Conservation (phyloP, 2,888 invertebrate genomes). For the Patella ulyssiponensis region DNA sequence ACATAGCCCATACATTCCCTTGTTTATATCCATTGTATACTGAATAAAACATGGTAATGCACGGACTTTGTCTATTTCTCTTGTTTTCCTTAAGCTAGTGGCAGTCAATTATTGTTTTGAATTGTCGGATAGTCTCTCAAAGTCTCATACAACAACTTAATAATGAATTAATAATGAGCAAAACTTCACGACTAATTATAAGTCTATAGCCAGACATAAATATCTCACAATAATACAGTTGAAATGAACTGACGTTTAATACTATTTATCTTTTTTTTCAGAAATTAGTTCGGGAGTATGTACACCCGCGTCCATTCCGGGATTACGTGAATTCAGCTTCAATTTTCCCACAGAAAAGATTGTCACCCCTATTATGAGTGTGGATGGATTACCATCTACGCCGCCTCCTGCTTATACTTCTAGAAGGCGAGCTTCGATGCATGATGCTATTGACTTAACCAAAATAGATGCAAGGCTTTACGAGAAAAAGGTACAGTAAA, state of each 20-base stretch:
- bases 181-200: too few species aligned
- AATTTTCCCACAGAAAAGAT: slow-evolving; percentile 52
- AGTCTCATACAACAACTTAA: too few species aligned
- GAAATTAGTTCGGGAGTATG: slow-evolving; percentile 51
- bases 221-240: too few species aligned
- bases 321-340: slow-evolving; percentile 57
- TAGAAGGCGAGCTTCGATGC: slow-evolving; percentile 74
- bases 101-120: too few species aligned
- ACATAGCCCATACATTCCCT: too few species aligned
- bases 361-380: slow-evolving; percentile 44
- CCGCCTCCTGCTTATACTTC: slow-evolving; percentile 46
- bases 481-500: slow-evolving; percentile 56
- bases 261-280: slow-evolving; percentile 16
- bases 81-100: too few species aligned
- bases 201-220: too few species aligned
- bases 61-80: too few species aligned
- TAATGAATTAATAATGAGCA: too few species aligned
- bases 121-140: too few species aligned
- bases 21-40: too few species aligned
- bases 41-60: too few species aligned
- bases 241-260: neutral
- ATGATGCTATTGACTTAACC: slow-evolving; percentile 78
- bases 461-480: slow-evolving; percentile 68
- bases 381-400: slow-evolving; percentile 45
- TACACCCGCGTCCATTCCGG: slow-evolving; percentile 53